These are phyloP conservation scores for Halcyon malimbica DNA, from an alignment of 2,113 vertebrate species.

Conservation along the genomic window DNA sequence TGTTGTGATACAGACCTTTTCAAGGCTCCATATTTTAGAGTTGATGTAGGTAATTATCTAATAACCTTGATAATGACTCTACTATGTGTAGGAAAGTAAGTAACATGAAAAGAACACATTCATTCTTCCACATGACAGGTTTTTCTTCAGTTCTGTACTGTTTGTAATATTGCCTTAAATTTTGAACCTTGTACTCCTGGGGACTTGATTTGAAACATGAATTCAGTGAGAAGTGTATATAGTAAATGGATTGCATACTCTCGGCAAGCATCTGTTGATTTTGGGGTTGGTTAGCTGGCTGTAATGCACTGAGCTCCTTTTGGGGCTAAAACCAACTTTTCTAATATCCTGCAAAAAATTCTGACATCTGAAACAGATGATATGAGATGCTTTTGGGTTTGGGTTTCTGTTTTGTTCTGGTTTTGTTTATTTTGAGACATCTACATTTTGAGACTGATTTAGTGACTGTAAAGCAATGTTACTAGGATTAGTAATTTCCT, in stretches of 20 bases:
- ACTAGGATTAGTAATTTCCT: not conserved
- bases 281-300: not conserved
- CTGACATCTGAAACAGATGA: not conserved
- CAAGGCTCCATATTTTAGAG: fast-evolving
- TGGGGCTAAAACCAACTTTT: not conserved
- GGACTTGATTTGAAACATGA: not conserved
- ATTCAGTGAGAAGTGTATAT: not conserved
- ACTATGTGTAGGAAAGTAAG: not conserved
- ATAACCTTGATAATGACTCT: not conserved
- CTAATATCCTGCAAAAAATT: not conserved
- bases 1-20: not conserved
- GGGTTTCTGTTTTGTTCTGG: not conserved
- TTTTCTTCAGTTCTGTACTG: not conserved
- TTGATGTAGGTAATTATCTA: not conserved
- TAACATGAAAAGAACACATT: not conserved
- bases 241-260: not conserved
- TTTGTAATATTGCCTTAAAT: not conserved
- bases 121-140: not conserved
- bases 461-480: not conserved
- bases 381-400: not conserved
- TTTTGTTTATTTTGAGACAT: not conserved
- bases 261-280: not conserved
- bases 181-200: not conserved
- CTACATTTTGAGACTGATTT: not conserved
- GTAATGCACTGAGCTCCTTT: not conserved